Evolutionary conservation across 2,113 vertebrate species (phyloP).

Genomic region (Coptodon bakossiorum): DNA sequence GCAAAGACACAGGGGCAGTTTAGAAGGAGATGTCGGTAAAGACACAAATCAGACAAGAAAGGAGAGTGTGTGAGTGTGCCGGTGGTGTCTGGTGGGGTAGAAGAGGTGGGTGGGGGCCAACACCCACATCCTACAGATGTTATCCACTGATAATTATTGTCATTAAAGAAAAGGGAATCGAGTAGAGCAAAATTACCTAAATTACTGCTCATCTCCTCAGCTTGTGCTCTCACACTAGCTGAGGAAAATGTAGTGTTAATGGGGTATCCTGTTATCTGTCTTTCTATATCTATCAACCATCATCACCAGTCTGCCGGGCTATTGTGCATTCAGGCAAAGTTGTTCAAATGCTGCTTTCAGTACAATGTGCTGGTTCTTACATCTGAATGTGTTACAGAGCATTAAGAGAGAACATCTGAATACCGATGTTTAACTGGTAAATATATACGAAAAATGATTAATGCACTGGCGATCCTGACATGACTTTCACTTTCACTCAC

Average conservation of each 20-base stretch:
- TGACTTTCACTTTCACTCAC: background rate
- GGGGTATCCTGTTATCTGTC: background rate
- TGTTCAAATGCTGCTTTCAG: background rate
- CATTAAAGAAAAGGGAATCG: conserved; percentile 37
- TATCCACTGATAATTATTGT: conserved; percentile 55
- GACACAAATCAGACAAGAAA: conserved; percentile 22
- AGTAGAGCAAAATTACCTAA: conserved; percentile 27
- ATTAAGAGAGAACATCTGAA: background rate
- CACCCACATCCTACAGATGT: conserved; percentile 28
- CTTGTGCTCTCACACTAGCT: background rate
- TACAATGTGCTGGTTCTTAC: background rate
- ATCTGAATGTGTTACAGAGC: background rate
- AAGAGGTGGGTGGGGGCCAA: background rate
- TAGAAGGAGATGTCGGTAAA: background rate
- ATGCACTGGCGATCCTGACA: background rate
- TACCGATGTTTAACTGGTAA: background rate
- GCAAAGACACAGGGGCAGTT: background rate
- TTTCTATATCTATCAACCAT: background rate
- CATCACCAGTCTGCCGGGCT: background rate
- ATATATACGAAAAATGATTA: background rate
- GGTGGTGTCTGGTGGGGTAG: background rate
- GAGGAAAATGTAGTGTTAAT: conserved; percentile 19
- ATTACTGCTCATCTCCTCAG: conserved; percentile 27
- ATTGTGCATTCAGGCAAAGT: background rate
- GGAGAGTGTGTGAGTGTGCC: background rate